phyloP scores from a whole-genome alignment of 2,797 vertebrate genomes.

The Luscinia luscinia region DNA sequence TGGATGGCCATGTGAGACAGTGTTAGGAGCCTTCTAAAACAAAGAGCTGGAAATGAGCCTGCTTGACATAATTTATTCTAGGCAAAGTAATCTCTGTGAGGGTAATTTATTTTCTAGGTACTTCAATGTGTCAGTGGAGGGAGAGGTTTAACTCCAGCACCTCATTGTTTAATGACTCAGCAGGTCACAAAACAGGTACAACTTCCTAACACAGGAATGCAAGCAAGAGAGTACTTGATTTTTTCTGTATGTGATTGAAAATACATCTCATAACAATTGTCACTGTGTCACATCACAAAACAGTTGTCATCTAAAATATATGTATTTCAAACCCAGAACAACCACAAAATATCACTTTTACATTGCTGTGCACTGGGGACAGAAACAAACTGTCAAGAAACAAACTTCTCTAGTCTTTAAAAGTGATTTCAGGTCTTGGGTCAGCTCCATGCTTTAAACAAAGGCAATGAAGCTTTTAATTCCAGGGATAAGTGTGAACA shows the following conservation, averaged over 20 bases:
- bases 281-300: neutral
- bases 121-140: neutral
- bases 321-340: neutral
- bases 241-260: neutral
- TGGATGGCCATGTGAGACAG: neutral
- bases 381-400: neutral
- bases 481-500: neutral
- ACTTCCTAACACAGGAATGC: neutral
- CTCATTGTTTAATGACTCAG: neutral
- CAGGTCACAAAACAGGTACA: neutral
- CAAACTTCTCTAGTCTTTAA: neutral
- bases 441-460: neutral
- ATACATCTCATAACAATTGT: no score
- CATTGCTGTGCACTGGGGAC: neutral
- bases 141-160: neutral
- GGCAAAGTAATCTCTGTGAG: neutral
- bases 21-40: neutral
- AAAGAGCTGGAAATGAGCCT: neutral
- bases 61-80: neutral
- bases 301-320: neutral
- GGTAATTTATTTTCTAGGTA: neutral
- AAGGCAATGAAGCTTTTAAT: neutral
- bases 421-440: neutral
- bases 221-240: neutral
- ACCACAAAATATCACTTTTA: neutral